Evolutionary conservation across 2,113 vertebrate species (phyloP), one percentile per base, ranked within the genome.

Genomic region (Colius striatus): DNA sequence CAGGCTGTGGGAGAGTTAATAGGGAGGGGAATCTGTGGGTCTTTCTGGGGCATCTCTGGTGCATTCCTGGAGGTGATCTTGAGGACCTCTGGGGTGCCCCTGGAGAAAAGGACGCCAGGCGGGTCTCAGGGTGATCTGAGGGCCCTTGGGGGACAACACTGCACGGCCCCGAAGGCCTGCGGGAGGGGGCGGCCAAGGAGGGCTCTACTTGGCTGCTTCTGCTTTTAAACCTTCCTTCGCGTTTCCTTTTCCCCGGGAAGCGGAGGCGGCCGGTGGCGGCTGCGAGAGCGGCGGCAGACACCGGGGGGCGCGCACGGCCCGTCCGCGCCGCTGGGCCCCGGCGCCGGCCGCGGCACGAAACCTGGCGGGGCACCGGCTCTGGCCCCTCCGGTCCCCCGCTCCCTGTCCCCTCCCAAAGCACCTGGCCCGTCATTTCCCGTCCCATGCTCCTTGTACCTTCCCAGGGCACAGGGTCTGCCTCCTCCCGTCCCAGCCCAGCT

Each of bases 331-430:
- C 63, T n/a, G n/a, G 8, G 47, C 63, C 8, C 61, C 5, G 12
- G 23, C 16, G 6, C 45, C 27, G 53, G n/a, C n/a, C n/a, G n/a
- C n/a, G n/a, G n/a, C n/a, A n/a, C n/a, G n/a, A n/a, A n/a, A n/a
- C n/a, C n/a, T n/a, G n/a, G n/a, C n/a, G n/a, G n/a, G n/a, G 32
- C 38, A 30, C 12, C 2, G 7, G 14, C 2, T 5, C 57, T 50
- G 58, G 50, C 19, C 12, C 21, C 30, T 60, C 41, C 25, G 15
- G 13, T 6, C 13, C 32, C 12, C n/a, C 5, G 16, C 5, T 5
- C 26, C 19, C n/a, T 36, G 43, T 32, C 25, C 32, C 43, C 41
- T 21, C 25, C 34, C 53, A 7, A 14, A 11, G 43, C n/a, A 77
- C 10, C 3, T 6, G 22, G 3, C 25, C 30, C 26, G 22, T 48